phyloP scores from a whole-genome alignment of 2,888 invertebrate species.

The Drosophila mimetica region DNA sequence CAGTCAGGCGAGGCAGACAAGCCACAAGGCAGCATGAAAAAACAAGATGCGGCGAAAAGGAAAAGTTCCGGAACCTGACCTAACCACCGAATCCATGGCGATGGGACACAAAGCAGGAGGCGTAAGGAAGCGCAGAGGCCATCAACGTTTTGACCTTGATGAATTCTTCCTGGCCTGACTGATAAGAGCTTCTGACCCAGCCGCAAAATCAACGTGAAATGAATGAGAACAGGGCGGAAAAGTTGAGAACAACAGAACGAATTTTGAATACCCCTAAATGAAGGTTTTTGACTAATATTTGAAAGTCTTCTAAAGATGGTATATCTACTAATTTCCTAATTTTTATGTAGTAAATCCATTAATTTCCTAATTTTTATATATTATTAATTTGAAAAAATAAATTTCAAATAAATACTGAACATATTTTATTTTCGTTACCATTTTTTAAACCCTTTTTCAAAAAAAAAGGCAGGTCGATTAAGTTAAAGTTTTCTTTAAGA shows the following conservation, averaged over 20 bases:
- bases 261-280: constrained; percentile 16
- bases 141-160: constrained; percentile 63
- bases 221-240: constrained; percentile 49
- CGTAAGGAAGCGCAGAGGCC: constrained; percentile 36
- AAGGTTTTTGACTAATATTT: not conserved
- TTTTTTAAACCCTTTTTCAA: too few species aligned
- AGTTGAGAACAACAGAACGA: constrained; percentile 12
- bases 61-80: constrained; percentile 41
- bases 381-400: too few species aligned
- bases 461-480: too few species aligned
- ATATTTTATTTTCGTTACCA: too few species aligned
- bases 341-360: too few species aligned
- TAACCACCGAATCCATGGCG: constrained; percentile 31
- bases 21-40: constrained; percentile 14
- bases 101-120: constrained; percentile 5
- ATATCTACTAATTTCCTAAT: too few species aligned
- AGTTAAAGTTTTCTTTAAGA: too few species aligned
- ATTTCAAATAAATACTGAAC: too few species aligned
- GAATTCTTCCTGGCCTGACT: constrained; percentile 40
- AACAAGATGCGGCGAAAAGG: constrained; percentile 6
- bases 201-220: constrained; percentile 50
- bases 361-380: too few species aligned
- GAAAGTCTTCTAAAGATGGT: not conserved
- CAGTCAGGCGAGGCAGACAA: constrained; percentile 36
- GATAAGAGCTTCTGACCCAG: constrained; percentile 36